Base-by-base conservation (phyloP, 2,797 vertebrate genomes). In the Hoplostethus atlanticus region DNA sequence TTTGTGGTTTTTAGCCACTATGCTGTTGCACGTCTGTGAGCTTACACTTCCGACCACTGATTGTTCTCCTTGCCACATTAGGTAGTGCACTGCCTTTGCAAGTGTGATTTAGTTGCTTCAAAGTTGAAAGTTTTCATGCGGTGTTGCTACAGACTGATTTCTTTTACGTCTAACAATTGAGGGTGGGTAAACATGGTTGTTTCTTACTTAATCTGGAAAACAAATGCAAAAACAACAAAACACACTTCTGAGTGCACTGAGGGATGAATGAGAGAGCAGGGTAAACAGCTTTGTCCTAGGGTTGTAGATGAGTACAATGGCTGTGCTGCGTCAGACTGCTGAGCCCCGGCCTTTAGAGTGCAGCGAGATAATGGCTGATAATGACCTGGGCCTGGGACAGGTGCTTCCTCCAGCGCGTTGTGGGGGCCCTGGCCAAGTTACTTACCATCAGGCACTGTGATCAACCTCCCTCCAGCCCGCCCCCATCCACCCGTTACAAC, bases 261-360 rank as follows among this genome's bases (percentile, higher is more conserved):
- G 84, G 61, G 81, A 82, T 84, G 84, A 81, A 88, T 89, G 77
- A 90, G 85, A 82, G 75, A 76, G 76, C 30, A 67, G 25, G 71
- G 84, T 93, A 92, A 95, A 94, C 91, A 94, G 78, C 89, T 93
- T 93, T 90, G 87, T 94, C 90, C 87, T 84, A 76, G 85, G 59
- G 73, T 86, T 85, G 81, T 68, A 72, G 71, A 77, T 77, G 69
- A 84, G 84, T 60, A 94, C 94, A 94, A 94, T 94, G 85, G 91
- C 78, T 47, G 69, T 69, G 76, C 73, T 90, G 79, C 85, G 87
- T 92, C 89, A 90, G 78, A 69, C 70, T 63, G 58, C 83, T 68
- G 66, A 73, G 76, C 73, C 74, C 84, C 76, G 59, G 80, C 68
- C 60, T 82, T 77, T 64, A 62, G 47, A 85, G 80, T 25, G 10